Base-by-base conservation (phyloP, 2,888 invertebrate genomes). In the Calameuta pallipes region DNA sequence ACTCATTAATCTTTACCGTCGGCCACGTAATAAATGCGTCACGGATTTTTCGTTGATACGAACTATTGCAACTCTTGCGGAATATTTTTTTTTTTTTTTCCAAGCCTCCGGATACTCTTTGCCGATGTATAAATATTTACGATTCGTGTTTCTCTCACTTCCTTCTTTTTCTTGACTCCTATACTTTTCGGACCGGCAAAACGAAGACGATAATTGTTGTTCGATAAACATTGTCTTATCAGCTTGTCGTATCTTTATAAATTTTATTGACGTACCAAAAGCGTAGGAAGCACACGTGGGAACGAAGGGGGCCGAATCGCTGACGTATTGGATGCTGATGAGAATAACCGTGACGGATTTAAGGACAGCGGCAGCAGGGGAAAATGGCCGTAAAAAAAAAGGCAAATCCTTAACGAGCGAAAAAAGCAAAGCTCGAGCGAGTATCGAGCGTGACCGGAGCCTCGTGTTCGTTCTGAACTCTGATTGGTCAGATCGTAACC, bases 1-100 rank as follows among this genome's bases (percentile, higher is more conserved):
- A 76, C 73, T 83, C 82, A 75, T 82, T 83, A 82, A 83, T 83
- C 80, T 81, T 37, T 71, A 71, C 33, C 71, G 31, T 1, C 33
- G 31, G 71, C 71, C 3, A 71, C 31, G 71, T 33, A 15, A 34
- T 15, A 71, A 71, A 31, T 71, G 31, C 71, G 71, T 23, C 33
- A 33, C 31, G 33, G 4, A 11, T 31, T 71, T 71, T 71, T 33
- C 23, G 36, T 3, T 56, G 9, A 23, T 56, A 9, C 23, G 23
- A 23, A 56, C 56, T 56, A 23, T 23, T 56, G 23, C 56, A 56
- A 56, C 56, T 23, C 2, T 23, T 9, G 23, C 6, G 36, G 1
- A 36, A 36, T 36, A 56, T 23, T 4, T 6, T 23, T 23, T 56
- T 56, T 56, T 33, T 33, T 33, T 33, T 3, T 3, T 1, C 33